Evolutionary conservation across 2,113 vertebrate genomes (phyloP).

Genomic region (Burhinus oedicnemus): DNA sequence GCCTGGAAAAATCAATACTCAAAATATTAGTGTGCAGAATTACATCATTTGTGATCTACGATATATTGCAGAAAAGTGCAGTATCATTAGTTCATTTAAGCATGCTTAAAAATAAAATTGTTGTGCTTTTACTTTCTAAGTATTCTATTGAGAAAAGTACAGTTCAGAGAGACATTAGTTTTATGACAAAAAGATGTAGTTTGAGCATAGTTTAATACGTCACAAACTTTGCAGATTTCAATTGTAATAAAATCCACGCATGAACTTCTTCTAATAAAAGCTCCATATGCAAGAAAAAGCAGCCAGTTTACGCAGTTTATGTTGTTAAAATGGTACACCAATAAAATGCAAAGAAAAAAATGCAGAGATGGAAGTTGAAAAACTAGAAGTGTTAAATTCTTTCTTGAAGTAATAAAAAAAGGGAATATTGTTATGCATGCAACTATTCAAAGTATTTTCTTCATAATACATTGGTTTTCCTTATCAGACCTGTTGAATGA

Average conservation of each 20-base stretch:
- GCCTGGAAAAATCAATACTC: not conserved
- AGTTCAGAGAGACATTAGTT: not conserved
- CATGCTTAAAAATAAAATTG: not conserved
- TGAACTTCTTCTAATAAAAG: conserved; percentile 43
- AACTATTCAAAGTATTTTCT: not conserved
- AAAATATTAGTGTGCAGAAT: not conserved
- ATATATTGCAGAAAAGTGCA: not conserved
- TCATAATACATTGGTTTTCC: not conserved
- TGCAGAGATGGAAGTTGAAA: not conserved
- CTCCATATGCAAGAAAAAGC: not conserved
- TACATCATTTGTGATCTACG: not conserved
- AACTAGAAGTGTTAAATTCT: not conserved
- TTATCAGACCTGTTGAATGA: conserved; percentile 9
- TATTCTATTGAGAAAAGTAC: not conserved
- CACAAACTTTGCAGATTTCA: not conserved
- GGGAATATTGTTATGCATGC: not conserved
- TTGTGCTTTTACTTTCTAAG: not conserved
- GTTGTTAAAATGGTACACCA: not conserved
- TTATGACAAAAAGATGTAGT: not conserved
- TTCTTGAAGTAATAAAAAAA: not conserved
- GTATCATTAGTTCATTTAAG: not conserved
- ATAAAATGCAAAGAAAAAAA: not conserved
- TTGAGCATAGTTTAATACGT: not conserved
- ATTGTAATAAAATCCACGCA: not conserved
- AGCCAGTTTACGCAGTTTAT: not conserved